Conservation (phyloP, 2,113 vertebrate species). For the Psophia crepitans region DNA sequence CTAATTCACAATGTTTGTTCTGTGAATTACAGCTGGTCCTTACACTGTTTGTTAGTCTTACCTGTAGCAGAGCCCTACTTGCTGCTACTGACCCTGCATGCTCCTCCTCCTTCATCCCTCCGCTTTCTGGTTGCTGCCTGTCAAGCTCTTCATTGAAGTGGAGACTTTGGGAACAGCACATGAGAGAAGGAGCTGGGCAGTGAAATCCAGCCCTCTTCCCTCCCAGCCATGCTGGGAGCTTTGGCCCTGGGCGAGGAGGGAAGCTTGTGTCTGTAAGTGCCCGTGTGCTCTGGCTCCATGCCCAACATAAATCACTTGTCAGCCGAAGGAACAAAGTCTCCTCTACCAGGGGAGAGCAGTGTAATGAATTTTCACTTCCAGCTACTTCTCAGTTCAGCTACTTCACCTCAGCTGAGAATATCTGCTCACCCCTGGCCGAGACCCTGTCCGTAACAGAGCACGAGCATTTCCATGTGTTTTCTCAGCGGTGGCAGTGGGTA, state of each 20-base stretch:
- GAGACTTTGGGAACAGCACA: neutral
- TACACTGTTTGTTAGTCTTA: neutral
- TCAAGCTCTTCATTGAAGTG: neutral
- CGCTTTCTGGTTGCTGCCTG: neutral
- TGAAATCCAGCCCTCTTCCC: neutral
- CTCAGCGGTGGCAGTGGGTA: fast-evolving
- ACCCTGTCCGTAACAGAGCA: fast-evolving
- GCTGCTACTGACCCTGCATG: neutral
- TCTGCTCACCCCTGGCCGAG: neutral
- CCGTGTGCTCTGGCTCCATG: neutral
- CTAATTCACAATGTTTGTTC: neutral
- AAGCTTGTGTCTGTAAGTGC: neutral
- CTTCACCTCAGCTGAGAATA: neutral
- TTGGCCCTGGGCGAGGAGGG: neutral
- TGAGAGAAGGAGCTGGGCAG: neutral
- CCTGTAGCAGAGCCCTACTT: neutral
- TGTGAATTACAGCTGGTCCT: neutral
- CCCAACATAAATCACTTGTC: neutral
- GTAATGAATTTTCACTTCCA: neutral
- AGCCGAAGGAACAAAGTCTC: neutral
- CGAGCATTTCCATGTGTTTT: fast-evolving
- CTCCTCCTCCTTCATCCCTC: neutral
- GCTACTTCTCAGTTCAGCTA: neutral
- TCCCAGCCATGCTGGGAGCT: neutral
- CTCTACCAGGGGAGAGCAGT: neutral